Evolutionary conservation across 2,797 vertebrate species (phyloP), one percentile per base, ranked within the genome.

Genomic region (Poeciliopsis presidionis): DNA sequence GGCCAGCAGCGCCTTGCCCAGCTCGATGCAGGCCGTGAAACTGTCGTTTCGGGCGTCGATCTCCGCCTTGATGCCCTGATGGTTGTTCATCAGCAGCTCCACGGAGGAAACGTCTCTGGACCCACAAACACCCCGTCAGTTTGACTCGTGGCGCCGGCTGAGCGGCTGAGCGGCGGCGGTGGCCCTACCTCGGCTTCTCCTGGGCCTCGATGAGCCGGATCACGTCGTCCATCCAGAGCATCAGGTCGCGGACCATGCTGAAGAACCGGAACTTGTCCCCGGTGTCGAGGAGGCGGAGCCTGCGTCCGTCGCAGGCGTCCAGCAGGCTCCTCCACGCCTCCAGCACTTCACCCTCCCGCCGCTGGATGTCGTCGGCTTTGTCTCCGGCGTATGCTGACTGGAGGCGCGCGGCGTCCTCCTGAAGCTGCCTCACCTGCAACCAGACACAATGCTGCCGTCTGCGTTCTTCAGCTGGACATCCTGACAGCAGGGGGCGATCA

Each of bases 181-280:
- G 11, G 13, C 5, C 9, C 16, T 95, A 99, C 98, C 98, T 97
- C 79, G 98, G 98, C 61, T 98, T 98, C 91, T 99, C 98, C 86
- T 99, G 98, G 82, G 97, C 97, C 89, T 99, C 97, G 9, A 99
- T 99, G 87, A 98, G 97, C 51, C 98, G 96, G 90, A 99, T 98
- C 75, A 99, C 97, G 0, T 98, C 97, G 41, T 99, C 98, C 98
- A 99, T 99, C 98, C 98, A 99, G 20, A 99, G 96, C 98, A 98
- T 96, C 86, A 99, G 97, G 86, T 99, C 98, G 0, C 98, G 96
- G 57, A 99, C 98, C 96, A 98, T 94, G 95, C 97, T 98, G 94
- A 99, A 98, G 92, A 99, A 99, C 53, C 98, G 95, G 96, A 99
- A 99, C 91, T 99, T 99, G 94, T 99, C 98, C 4, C 97, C 97